Conservation (phyloP, 92 coral and sea anemone genomes). For the Isaurus tuberculatus region DNA sequence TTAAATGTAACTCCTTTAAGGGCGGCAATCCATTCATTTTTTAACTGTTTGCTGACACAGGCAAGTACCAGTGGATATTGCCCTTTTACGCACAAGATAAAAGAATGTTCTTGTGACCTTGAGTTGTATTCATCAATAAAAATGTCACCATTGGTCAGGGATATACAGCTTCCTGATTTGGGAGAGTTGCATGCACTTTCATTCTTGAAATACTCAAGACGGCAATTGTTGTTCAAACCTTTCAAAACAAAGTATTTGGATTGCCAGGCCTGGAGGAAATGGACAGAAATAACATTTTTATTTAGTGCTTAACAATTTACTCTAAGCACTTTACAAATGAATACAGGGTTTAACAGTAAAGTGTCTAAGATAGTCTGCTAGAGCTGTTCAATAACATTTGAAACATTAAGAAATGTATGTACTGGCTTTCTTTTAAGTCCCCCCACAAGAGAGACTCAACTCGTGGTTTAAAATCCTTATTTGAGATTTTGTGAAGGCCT, state of each 20-base stretch:
- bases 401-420: too few relatives aligned
- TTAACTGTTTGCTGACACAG: conserved; percentile 16
- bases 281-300: not conserved
- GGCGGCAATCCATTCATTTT: conserved; percentile 30
- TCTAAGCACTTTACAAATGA: too few relatives aligned
- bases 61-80: conserved; percentile 42
- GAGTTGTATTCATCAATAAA: conserved; percentile 40
- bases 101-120: conserved; percentile 31
- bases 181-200: conserved; percentile 36
- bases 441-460: too few relatives aligned
- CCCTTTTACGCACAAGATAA: conserved; percentile 39
- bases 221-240: conserved; percentile 28
- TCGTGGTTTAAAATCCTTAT: too few relatives aligned
- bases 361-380: too few relatives aligned
- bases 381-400: too few relatives aligned
- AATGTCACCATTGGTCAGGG: conserved; percentile 20
- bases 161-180: conserved; percentile 29
- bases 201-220: conserved; percentile 45
- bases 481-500: too few relatives aligned
- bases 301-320: too few relatives aligned
- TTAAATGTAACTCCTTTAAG: conserved; percentile 18
- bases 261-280: conserved; percentile 34
- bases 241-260: conserved; percentile 43
- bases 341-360: too few relatives aligned
- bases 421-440: too few relatives aligned